A percentile compares a stretch with the other conserved stretches of the same genome.
These are phyloP conservation scores for Lacerta agilis DNA, from an alignment of 2,797 vertebrate species.

Conservation along the genomic window DNA sequence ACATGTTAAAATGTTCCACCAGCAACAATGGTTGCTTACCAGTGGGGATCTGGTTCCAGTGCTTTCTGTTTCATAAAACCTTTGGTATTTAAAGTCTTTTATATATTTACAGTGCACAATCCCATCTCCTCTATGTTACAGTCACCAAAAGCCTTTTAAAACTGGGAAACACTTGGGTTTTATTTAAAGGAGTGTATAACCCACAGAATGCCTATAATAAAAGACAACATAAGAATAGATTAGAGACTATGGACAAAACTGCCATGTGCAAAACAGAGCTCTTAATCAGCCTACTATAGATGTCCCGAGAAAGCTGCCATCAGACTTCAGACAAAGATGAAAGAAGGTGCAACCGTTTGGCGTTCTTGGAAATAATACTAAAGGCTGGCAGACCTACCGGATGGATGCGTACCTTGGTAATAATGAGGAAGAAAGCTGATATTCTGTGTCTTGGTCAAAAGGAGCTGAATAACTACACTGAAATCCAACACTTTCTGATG, in stretches of 20 bases:
- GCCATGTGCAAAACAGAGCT: not conserved
- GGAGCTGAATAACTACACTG: not conserved
- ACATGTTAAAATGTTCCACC: not conserved
- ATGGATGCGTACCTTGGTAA: not conserved
- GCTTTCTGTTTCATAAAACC: not conserved
- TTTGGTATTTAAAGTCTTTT: not conserved
- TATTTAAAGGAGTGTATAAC: conserved; percentile 23
- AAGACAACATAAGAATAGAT: not conserved
- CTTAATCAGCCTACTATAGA: not conserved
- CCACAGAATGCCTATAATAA: not conserved
- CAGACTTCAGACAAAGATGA: not conserved
- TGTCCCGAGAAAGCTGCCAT: not conserved
- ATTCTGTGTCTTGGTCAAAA: not conserved
- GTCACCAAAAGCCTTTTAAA: conserved; percentile 51
- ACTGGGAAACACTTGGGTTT: conserved; percentile 57
- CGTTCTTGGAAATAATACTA: not conserved
- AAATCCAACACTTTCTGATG: not conserved
- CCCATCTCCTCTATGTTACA: not conserved
- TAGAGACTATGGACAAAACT: not conserved
- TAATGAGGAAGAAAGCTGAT: not conserved
- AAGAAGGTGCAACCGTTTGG: not conserved
- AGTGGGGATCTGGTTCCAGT: not conserved
- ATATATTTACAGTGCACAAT: not conserved
- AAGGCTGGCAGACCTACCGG: not conserved
- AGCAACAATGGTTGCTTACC: not conserved